Percentiles rank a stretch among this genome's conserved stretches.
phyloP scores from a whole-genome alignment of 2,888 invertebrate species.

The Coleophora deauratella region DNA sequence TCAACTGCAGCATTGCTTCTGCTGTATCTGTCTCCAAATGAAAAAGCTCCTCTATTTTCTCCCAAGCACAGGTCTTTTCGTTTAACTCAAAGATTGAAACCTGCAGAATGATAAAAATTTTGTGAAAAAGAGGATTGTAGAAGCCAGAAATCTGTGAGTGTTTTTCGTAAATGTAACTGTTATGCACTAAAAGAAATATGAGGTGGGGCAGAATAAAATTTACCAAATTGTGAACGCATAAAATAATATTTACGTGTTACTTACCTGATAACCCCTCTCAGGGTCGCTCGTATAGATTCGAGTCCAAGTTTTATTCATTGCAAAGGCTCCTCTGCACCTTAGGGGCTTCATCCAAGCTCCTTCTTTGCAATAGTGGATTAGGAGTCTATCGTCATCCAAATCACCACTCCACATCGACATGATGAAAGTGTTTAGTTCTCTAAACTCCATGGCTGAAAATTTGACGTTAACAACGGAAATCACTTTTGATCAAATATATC shows the following conservation, averaged over 20 bases:
- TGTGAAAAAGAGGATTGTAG: too few relatives aligned
- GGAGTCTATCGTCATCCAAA: slow-evolving; percentile 82
- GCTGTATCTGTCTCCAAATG: slow-evolving; percentile 81
- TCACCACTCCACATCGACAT: slow-evolving; percentile 88
- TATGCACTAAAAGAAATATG: not conserved
- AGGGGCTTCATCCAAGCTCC: slow-evolving; percentile 70
- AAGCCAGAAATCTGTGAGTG: too few relatives aligned
- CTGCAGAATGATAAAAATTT: too few relatives aligned
- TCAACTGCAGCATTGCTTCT: slow-evolving; percentile 86
- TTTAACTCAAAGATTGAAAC: slow-evolving; percentile 59
- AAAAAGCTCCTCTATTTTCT: slow-evolving; percentile 74
- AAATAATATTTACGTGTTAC: too few relatives aligned
- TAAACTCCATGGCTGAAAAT: slow-evolving; percentile 79
- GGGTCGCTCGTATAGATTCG: slow-evolving; percentile 81
- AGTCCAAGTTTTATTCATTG: slow-evolving; percentile 78
- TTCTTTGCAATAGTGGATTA: slow-evolving; percentile 76
- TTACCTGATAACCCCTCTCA: slow-evolving; percentile 75
- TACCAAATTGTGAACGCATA: too few relatives aligned
- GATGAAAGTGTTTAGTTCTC: slow-evolving; percentile 78
- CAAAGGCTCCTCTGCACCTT: slow-evolving; percentile 79
- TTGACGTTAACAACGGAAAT: too few relatives aligned
- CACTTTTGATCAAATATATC: too few relatives aligned
- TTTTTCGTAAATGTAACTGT: not conserved
- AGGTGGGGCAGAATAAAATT: too few relatives aligned
- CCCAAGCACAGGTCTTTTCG: slow-evolving; percentile 75